Conservation (phyloP, 1,140 invertebrate genomes). For the Thalassaphorura encarpata region DNA sequence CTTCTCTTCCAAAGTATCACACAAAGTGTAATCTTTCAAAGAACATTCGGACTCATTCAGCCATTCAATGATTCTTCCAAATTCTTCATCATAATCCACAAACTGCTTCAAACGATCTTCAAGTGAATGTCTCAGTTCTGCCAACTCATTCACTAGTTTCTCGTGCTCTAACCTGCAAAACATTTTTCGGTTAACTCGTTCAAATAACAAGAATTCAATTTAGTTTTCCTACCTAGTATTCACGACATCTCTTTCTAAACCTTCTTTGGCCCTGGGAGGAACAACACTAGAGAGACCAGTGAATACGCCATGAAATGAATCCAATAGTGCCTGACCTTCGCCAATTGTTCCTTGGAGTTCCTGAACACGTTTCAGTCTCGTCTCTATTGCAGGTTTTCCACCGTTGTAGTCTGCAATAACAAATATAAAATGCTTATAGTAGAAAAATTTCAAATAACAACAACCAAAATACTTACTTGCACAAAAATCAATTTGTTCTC, state of each 20-base stretch:
- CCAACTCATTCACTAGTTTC: constrained; percentile 63
- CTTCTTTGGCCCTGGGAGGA: constrained; percentile 63
- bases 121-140: constrained; percentile 63
- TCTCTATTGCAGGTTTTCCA: constrained; percentile 62
- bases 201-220: background rate
- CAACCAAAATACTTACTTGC: constrained; percentile 44
- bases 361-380: constrained; percentile 59
- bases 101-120: constrained; percentile 80
- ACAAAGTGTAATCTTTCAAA: constrained; percentile 74
- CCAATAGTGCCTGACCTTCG: constrained; percentile 60
- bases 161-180: constrained; percentile 56
- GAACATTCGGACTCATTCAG: constrained; percentile 73
- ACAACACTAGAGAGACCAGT: constrained; percentile 50
- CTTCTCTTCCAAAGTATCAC: constrained; percentile 79
- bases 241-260: constrained; percentile 63
- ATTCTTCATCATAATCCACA: constrained; percentile 77
- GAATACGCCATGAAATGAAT: constrained; percentile 56
- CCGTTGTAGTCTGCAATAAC: constrained; percentile 57
- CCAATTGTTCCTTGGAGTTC: constrained; percentile 64
- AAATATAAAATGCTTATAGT: background rate
- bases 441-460: background rate
- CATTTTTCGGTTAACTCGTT: background rate
- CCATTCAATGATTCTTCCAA: constrained; percentile 72
- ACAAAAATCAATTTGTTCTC: constrained; percentile 64
- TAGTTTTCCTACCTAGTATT: constrained; percentile 55